A percentile compares a stretch with the other conserved stretches of the same genome.
These are phyloP conservation scores for Rhinoderma darwinii DNA, from an alignment of 2,113 vertebrate species.

Conservation along the genomic window DNA sequence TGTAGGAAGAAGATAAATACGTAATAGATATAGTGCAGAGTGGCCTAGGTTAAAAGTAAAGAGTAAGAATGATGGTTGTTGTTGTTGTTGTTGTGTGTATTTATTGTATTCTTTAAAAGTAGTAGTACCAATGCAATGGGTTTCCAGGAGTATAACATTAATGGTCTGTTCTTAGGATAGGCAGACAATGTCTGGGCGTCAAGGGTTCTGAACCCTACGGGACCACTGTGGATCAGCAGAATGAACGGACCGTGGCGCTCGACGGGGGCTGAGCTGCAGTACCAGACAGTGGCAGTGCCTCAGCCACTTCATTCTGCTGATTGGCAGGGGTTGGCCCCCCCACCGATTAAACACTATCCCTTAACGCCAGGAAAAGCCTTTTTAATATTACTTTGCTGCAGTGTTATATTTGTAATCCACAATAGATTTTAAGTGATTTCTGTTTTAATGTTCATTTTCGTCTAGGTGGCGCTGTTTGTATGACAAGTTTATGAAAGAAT, in stretches of 20 bases:
- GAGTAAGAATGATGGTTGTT: neutral
- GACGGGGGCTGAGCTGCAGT: neutral
- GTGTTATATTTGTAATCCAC: neutral
- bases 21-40: neutral
- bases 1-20: neutral
- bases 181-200: too few species aligned
- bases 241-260: neutral
- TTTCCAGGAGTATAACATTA: neutral
- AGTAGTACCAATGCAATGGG: neutral
- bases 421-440: neutral
- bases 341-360: too few species aligned
- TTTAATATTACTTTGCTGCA: neutral
- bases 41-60: neutral
- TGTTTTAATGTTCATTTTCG: neutral
- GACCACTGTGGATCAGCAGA: neutral
- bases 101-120: neutral
- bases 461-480: neutral
- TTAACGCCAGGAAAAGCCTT: neutral
- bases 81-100: neutral
- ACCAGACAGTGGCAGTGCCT: neutral
- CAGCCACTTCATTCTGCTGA: too few species aligned
- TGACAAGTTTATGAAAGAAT: neutral
- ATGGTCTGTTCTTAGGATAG: neutral
- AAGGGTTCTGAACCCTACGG: neutral
- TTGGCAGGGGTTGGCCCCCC: too few species aligned